Evolutionary conservation across 2,888 invertebrate species (phyloP), one percentile per base, ranked within the genome.

Genomic region (Bembecia ichneumoniformis): DNA sequence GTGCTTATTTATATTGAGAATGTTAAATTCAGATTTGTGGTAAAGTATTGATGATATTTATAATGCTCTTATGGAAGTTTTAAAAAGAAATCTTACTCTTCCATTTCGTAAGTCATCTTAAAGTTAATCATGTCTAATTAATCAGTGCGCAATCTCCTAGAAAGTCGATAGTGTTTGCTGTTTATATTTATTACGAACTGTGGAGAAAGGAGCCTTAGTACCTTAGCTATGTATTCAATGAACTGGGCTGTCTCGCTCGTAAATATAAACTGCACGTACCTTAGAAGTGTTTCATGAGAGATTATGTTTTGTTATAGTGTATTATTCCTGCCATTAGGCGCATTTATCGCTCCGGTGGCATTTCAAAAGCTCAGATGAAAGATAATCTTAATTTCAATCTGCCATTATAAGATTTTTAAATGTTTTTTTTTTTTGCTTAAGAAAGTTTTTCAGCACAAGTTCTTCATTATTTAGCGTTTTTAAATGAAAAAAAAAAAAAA

Each of bases 81-180:
- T 9, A 28, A 28, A 28, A 28, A 28, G 28, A 28, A 28, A 28
- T 28, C 28, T 7, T 2, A 28, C 9, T 28, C 7, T 28, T 28
- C 28, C 28, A 9, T 28, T 28, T 28, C 28, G 28, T 28, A 28
- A 28, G 28, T 28, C 28, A 28, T 28, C 28, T 44, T 10, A 17
- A 44, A 16, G 71, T 63, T 72, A 78, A 83, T 82, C 82, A 79
- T 74, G 71, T 70, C 76, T 80, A 82, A 86, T 86, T 84, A 83
- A 86, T 83, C 82, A 74, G 75, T 77, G 75, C 78, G 82, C 76
- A 77, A 79, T 79, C 69, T 63, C 66, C 67, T 82, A 83, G 84
- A 84, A 86, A 86, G 84, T 73, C 58, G 71, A 75, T 71, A 66
- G 64, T 63, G 62, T 62, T 63, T 71, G 70, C 66, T 69, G 66